These are phyloP conservation scores for Ramphastos sulfuratus DNA, from an alignment of 2,113 vertebrate species.

Conservation along the genomic window DNA sequence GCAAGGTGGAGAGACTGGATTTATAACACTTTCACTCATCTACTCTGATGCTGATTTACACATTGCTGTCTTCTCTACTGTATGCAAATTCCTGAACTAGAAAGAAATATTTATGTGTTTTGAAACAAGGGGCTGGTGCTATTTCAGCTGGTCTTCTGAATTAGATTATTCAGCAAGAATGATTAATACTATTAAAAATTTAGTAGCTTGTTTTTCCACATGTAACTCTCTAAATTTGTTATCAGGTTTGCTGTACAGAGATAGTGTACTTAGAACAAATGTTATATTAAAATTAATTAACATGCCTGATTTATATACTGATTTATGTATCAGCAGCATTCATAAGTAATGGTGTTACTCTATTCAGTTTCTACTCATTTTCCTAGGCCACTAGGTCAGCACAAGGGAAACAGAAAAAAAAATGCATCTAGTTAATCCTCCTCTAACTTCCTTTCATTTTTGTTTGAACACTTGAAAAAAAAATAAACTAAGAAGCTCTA, in stretches of 20 bases:
- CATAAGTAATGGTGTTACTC: neutral
- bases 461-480: neutral
- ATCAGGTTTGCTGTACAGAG: neutral
- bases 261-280: neutral
- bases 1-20: neutral
- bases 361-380: neutral
- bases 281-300: constrained; percentile 10
- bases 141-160: neutral
- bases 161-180: neutral
- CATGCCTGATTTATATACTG: neutral
- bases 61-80: neutral
- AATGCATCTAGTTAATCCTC: neutral
- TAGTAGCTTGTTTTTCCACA: neutral
- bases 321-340: neutral
- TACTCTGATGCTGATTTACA: neutral
- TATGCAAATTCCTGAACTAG: neutral
- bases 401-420: constrained; percentile 5
- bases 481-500: neutral
- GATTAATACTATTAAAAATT: neutral
- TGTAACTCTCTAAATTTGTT: neutral
- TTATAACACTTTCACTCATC: neutral
- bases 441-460: neutral
- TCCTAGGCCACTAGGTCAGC: neutral
- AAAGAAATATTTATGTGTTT: neutral
- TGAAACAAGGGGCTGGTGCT: neutral